Base-by-base conservation (phyloP, 2,797 vertebrate genomes). In the Pseudomugil tenellus region DNA sequence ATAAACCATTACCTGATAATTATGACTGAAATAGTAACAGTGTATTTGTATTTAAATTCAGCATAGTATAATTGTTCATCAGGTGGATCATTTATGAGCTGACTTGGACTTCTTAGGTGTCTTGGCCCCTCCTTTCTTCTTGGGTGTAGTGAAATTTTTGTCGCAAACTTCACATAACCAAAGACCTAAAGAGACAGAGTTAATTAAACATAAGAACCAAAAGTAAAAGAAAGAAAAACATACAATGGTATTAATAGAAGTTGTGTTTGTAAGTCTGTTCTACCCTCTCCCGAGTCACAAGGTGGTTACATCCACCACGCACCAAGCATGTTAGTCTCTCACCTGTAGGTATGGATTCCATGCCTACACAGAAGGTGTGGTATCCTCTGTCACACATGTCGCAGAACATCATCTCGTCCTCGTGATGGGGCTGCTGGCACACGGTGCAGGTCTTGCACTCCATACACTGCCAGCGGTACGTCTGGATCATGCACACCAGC, bases 371-470 rank as follows among this genome's bases (percentile, higher is more conserved):
- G 82, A 99, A 99, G 3, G 98, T 98, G 93, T 99, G 98, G 90
- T 97, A 98, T 52, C 98, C 98, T 70, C 98, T 91, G 87, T 99
- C 98, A 91, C 98, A 99, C 74, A 96, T 94, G 88, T 99, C 98
- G 84, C 98, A 99, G 94, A 99, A 99, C 98, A 99, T 99, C 97
- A 99, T 98, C 87, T 98, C 96, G 69, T 99, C 98, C 94, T 99
- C 98, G 0, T 99, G 97, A 85, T 98, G 97, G 54, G 98, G 97
- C 87, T 99, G 96, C 90, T 97, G 95, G 37, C 98, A 99, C 74
- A 99, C 91, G 35, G 95, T 96, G 93, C 98, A 99, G 0, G 97
- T 97, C 91, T 99, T 99, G 81, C 98, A 99, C 89, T 99, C 98
- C 98, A 99, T 99, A 79, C 98, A 99, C 89, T 99, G 98, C 98